Base-by-base conservation (phyloP, 2,797 vertebrate genomes). In the Tolypeutes matacus region DNA sequence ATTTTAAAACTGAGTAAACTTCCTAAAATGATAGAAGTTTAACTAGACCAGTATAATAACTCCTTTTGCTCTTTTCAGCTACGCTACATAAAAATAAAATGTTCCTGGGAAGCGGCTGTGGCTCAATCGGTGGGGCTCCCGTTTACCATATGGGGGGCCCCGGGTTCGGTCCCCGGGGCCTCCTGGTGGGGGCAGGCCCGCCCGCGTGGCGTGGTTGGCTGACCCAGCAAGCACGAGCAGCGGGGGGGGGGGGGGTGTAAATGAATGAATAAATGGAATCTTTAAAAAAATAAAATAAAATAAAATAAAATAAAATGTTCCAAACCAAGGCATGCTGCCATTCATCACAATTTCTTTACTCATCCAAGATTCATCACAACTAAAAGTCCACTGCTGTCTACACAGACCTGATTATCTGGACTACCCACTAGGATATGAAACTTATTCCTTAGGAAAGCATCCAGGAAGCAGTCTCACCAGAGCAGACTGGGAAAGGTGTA, bases 1-100 rank as follows among this genome's bases (percentile, higher is more conserved):
- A 95, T 34, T 82, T 60, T 39, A 91, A 86, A 73, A 60, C 67
- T 42, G 51, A 91, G 11, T 58, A 73, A 76, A 87, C 51, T 69
- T 76, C 51, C 34, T 51, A 34, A 82, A 92, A 83, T 72, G 82
- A 23, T 53, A 80, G 15, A 5, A 72, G 56, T 56, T 12, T 49
- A 86, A 76, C 53, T 29, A 77, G 64, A 64, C 39, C 49, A 75
- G 27, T 62, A 92, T 31, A 87, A 53, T 62, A 42, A 78, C 39
- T 31, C 17, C 7, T 13, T 64, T 62, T 25, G 17, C 25, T 83
- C 51, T 53, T 56, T 84, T 62, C 62, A 70, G 53, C 42, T 77
- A 27, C 23, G 73, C 42, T 8, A 4, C 42, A 84, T 89, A 89
- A 7, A 58, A 88, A 15, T 13, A 51, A 84, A 58, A 70, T 29